These are phyloP conservation scores for Stichodactyla helianthus DNA, from an alignment of 64 coral and sea anemone genomes.

Conservation along the genomic window DNA sequence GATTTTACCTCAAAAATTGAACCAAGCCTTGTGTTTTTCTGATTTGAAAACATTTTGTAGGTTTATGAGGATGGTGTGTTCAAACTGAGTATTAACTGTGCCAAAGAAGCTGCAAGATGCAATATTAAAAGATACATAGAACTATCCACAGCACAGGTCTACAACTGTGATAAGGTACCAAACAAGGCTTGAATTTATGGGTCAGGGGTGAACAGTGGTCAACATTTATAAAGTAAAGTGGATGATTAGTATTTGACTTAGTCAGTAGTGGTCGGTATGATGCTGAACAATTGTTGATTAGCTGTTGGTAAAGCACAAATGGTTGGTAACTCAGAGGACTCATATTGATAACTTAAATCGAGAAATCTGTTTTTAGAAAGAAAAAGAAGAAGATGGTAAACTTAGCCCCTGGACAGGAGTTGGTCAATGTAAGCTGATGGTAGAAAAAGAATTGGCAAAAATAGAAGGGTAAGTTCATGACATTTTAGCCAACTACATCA, in stretches of 20 bases:
- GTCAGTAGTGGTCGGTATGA: too few relatives aligned
- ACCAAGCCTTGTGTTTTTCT: too few relatives aligned
- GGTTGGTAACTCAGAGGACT: too few relatives aligned
- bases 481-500: too few relatives aligned
- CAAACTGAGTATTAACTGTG: constrained; percentile 88
- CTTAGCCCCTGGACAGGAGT: constrained; percentile 75
- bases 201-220: not conserved
- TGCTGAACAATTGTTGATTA: too few relatives aligned
- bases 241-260: too few relatives aligned
- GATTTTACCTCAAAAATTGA: too few relatives aligned
- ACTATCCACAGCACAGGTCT: constrained; percentile 86
- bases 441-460: constrained; percentile 75
- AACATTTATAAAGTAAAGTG: not conserved
- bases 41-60: constrained; percentile 8
- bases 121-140: constrained; percentile 93
- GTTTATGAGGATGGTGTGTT: constrained; percentile 92
- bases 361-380: constrained; percentile 36
- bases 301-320: too few relatives aligned
- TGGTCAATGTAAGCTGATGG: constrained; percentile 89
- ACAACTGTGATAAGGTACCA: constrained; percentile 79
- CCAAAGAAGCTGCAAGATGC: constrained; percentile 69
- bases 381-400: constrained; percentile 72
- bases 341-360: too few relatives aligned
- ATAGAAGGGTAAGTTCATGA: constrained; percentile 65
- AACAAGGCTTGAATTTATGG: too few relatives aligned